Base-by-base conservation (phyloP, 2,113 vertebrate species). In the Patagioenas fasciata region DNA sequence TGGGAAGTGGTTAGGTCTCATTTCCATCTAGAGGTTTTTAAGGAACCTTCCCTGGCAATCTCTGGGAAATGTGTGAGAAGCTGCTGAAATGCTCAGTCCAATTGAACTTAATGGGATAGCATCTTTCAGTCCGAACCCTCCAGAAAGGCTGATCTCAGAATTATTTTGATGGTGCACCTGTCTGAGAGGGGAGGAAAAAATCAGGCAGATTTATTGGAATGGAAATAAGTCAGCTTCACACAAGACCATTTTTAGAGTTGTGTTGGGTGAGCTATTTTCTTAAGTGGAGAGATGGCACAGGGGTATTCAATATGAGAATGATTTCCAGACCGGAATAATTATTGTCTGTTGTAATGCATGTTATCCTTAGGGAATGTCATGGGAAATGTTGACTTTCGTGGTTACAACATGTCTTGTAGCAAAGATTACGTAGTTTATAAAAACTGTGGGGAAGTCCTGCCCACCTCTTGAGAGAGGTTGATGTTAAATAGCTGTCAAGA, bases 81-180 rank as follows among this genome's bases (percentile, higher is more conserved):
- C 13, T 66, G 7, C 34, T 61, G 28, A 29, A 53, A 38, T 3
- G 14, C 17, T 66, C 1, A 6, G 80, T 70, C 38, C 10, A 31
- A 0, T 21, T 48, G 1, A 0, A 21, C 11, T 11, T 61, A 5
- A 4, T 15, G 34, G 82, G 44, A 48, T 38, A 42, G 8, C 26
- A 44, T 62, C 36, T 87, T 87, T 96, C 44, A 81, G 16, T 77
- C 47, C 26, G 40, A 26, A 0, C 0, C 0, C 13, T 80, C 8
- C 32, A 50, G 47, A 10, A 72, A 66, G 34, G n/a, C 69, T 72
- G 40, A 70, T 70, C 5, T 85, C 9, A 11, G 56, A 53, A 44
- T 69, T 89, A 31, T 93, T 89, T 86, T 66, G 32, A 25, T 87
- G 71, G 24, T 67, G 31, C 24, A 42, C 26, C 66, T 58, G n/a